These are phyloP conservation scores for Phrynocephalus vlangalii DNA, from an alignment of 2,797 vertebrate genomes.

Conservation along the genomic window DNA sequence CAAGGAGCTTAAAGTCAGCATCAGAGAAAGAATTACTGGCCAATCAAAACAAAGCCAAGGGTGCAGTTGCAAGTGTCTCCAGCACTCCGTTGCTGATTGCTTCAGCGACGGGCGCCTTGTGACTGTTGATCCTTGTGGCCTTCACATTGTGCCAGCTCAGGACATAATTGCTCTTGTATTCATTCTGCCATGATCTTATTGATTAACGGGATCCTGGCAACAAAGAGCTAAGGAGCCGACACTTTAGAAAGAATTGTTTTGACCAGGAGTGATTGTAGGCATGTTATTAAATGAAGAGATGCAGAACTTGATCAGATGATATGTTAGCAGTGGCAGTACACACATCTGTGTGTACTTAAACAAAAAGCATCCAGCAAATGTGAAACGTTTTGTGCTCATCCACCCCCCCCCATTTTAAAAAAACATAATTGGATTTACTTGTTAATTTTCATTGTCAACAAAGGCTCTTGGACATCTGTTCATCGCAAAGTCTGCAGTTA, in stretches of 20 bases:
- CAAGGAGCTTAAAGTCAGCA: conserved; percentile 10
- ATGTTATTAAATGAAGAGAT: no score
- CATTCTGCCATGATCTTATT: background rate
- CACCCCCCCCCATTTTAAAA: no score
- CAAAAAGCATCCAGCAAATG: no score
- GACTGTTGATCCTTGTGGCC: conserved; percentile 12
- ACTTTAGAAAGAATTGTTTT: background rate
- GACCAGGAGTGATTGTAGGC: no score
- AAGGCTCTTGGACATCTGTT: no score
- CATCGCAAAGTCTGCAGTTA: no score
- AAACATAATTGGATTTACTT: no score
- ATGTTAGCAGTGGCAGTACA: no score
- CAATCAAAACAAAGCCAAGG: conserved; percentile 20
- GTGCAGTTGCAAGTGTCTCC: background rate
- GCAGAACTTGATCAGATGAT: no score
- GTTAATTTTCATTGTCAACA: no score
- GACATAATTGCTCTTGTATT: conserved; percentile 15
- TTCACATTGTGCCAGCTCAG: conserved; percentile 20
- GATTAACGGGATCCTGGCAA: background rate
- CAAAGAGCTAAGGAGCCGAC: background rate
- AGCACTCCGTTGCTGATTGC: background rate
- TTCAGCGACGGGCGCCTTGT: conserved; percentile 7
- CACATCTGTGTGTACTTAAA: no score
- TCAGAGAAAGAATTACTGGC: background rate
- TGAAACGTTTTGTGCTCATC: no score